Evolutionary conservation across 2,797 vertebrate genomes (phyloP).

Genomic region (Ambastaia sidthimunki): DNA sequence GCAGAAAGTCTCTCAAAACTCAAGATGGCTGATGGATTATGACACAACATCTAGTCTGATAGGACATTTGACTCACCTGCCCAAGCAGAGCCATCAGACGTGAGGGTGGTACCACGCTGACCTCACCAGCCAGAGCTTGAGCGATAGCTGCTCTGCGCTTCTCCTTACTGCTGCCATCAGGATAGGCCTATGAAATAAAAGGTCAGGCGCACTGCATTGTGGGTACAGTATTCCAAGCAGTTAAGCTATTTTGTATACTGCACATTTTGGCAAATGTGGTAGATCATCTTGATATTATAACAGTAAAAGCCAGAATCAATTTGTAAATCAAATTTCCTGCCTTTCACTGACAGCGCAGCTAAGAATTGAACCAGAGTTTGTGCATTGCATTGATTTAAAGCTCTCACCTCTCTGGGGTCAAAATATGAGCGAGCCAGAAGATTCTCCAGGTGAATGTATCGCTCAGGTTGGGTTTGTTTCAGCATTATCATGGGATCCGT

Average conservation of each 20-base stretch:
- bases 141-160: conserved; percentile 96
- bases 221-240: too few species aligned
- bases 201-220: too few species aligned
- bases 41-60: neutral
- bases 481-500: conserved; percentile 99
- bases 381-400: neutral
- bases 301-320: too few species aligned
- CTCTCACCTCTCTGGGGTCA: conserved; percentile 92
- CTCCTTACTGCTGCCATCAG: conserved; percentile 98
- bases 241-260: too few species aligned
- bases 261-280: too few species aligned
- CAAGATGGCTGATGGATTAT: neutral
- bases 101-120: conserved; percentile 97
- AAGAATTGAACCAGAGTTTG: neutral
- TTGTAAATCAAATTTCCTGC: too few species aligned
- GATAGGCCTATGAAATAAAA: conserved; percentile 84
- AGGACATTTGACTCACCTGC: conserved; percentile 79
- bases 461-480: conserved; percentile 94
- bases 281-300: too few species aligned
- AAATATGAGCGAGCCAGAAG: conserved; percentile 97
- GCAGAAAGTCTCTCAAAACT: neutral
- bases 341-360: too few species aligned
- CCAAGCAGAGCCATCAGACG: conserved; percentile 96
- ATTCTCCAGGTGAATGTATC: conserved; percentile 97
- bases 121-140: conserved; percentile 95